phyloP scores from a whole-genome alignment of 2,797 vertebrate species.

The Liasis olivaceus region DNA sequence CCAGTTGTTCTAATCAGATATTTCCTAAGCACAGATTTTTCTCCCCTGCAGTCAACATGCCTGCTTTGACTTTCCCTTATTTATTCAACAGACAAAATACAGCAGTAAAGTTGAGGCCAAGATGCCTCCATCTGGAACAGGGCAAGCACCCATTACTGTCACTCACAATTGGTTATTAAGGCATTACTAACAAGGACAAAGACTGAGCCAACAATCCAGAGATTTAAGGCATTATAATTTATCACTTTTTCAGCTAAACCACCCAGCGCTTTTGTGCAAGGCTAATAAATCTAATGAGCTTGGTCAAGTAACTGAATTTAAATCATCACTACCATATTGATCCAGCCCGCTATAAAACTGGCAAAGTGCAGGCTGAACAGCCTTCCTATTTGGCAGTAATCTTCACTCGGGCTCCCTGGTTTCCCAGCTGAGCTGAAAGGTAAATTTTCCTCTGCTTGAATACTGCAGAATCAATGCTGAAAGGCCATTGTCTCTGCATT shows the following conservation, averaged over 20 bases:
- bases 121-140: neutral
- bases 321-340: constrained; percentile 4
- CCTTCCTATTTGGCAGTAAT: neutral
- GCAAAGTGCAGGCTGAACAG: neutral
- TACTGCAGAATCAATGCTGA: neutral
- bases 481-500: neutral
- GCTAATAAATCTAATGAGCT: constrained; percentile 14
- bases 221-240: constrained; percentile 28
- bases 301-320: constrained; percentile 8
- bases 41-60: neutral
- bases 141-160: neutral
- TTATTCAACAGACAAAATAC: neutral
- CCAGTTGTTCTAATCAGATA: neutral
- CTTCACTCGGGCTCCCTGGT: neutral
- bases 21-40: neutral
- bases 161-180: constrained; percentile 20
- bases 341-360: neutral
- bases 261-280: neutral
- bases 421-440: neutral
- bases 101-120: neutral
- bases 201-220: neutral
- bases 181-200: constrained; percentile 3
- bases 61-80: neutral
- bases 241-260: constrained; percentile 1
- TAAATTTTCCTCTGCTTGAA: neutral